Percentiles rank a stretch among this genome's conserved stretches.
phyloP scores from a whole-genome alignment of 2,113 vertebrate genomes.

The Seriola rivoliana region DNA sequence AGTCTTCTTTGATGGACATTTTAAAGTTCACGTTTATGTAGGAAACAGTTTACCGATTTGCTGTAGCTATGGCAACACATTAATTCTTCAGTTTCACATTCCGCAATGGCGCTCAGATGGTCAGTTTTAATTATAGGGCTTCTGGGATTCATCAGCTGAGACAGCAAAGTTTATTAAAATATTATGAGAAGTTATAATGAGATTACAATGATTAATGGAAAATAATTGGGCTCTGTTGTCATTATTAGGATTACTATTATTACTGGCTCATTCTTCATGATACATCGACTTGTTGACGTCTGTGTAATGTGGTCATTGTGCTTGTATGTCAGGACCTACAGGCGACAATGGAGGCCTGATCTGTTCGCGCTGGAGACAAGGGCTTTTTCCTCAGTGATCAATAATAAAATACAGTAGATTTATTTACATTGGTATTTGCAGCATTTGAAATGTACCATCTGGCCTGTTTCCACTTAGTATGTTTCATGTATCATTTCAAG shows the following conservation, averaged over 20 bases:
- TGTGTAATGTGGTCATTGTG: constrained; percentile 26
- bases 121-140: constrained; percentile 43
- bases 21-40: constrained; percentile 1
- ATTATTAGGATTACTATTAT: constrained; percentile 26
- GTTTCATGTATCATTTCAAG: constrained; percentile 15
- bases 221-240: constrained; percentile 68
- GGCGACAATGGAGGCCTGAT: neutral
- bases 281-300: constrained; percentile 28
- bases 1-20: constrained; percentile 17
- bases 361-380: neutral
- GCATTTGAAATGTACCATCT: neutral
- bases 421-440: neutral
- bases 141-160: constrained; percentile 13
- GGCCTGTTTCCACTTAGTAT: neutral
- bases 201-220: constrained; percentile 55
- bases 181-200: constrained; percentile 20
- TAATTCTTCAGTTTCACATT: constrained; percentile 28
- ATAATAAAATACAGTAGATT: neutral
- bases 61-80: constrained; percentile 14
- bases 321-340: constrained; percentile 28
- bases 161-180: constrained; percentile 34
- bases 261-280: constrained; percentile 36
- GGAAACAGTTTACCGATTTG: neutral
- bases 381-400: neutral
- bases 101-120: neutral